Base-by-base conservation (phyloP, 2,888 invertebrate species). In the Agrochola lota region DNA sequence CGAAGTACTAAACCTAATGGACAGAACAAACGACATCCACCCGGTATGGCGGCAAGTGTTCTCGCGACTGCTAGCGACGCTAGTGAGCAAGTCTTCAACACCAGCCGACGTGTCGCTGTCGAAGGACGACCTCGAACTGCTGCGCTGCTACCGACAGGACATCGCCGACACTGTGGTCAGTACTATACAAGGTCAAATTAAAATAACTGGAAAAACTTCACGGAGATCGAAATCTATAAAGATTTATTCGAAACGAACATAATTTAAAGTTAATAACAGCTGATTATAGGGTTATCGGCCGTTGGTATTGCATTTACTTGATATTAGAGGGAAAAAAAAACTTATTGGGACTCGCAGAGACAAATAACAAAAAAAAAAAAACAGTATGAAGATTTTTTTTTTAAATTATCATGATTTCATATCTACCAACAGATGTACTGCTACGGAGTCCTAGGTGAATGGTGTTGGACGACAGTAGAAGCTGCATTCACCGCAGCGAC, bases 111-210 rank as follows among this genome's bases (percentile, higher is more conserved):
- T 91, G 0, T 84, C 97, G 11, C 97, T 98, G 96, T 97, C 97
- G 8, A 96, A 97, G 49, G 99, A 99, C 86, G 99, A 99, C 91
- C 97, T 98, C 80, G 99, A 99, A 94, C 97, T 98, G 69, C 98
- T 99, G 91, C 97, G 99, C 20, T 99, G 99, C 94, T 98, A 98
- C 91, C 96, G 99, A 78, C 98, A 99, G 93, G 99, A 99, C 90
- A 98, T 98, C 77, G 98, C 98, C 0, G 99, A 99, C 92, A 98
- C 98, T 68, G 97, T 98, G 95, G 98, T 98, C 91, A 95, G 97
- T 91, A 43, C 5, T 12, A 35, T 6, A 35, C 17, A 35, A 55
- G n/a, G 9, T 35, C n/a, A 17, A 55, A 69, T 69, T 4, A 35
- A 69, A 35, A 55, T 40, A 55, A 40, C 35, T n/a, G 35, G 20